Evolutionary conservation across 2,888 invertebrate genomes (phyloP).

Genomic region (Plebejus anna): DNA sequence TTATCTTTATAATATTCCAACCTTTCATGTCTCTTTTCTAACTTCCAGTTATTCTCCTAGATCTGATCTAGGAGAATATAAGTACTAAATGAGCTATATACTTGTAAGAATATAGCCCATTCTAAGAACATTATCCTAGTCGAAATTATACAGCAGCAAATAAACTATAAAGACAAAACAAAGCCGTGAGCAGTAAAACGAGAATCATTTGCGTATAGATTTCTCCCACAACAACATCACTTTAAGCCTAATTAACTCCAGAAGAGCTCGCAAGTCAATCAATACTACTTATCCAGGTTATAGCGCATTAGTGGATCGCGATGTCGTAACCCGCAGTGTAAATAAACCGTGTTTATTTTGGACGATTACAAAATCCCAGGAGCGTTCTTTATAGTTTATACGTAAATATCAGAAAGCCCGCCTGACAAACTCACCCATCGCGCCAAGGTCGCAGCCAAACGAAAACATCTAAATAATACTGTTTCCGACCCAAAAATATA

Average conservation of each 20-base stretch:
- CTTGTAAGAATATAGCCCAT: too few relatives aligned
- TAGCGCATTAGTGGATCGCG: not conserved
- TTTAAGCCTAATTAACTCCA: not conserved
- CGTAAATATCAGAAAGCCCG: conserved; percentile 67
- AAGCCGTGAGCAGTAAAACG: not conserved
- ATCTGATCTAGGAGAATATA: too few relatives aligned
- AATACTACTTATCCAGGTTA: conserved; percentile 5
- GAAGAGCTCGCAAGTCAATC: not conserved
- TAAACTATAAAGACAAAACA: not conserved
- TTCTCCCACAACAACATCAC: not conserved
- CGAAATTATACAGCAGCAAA: too few relatives aligned
- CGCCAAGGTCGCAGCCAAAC: conserved; percentile 59
- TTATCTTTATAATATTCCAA: too few relatives aligned
- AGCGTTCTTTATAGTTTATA: conserved; percentile 52
- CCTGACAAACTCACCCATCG: conserved; percentile 55
- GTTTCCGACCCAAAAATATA: conserved; percentile 68
- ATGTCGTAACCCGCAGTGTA: conserved; percentile 64
- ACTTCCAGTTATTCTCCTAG: too few relatives aligned
- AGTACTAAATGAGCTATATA: too few relatives aligned
- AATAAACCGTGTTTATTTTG: conserved; percentile 77
- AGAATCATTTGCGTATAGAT: not conserved
- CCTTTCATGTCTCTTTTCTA: too few relatives aligned
- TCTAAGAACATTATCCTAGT: too few relatives aligned
- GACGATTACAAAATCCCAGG: conserved; percentile 71
- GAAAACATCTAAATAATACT: conserved; percentile 58